Conservation (phyloP, 2,888 invertebrate genomes). For the Trissoscelio sp. region DNA sequence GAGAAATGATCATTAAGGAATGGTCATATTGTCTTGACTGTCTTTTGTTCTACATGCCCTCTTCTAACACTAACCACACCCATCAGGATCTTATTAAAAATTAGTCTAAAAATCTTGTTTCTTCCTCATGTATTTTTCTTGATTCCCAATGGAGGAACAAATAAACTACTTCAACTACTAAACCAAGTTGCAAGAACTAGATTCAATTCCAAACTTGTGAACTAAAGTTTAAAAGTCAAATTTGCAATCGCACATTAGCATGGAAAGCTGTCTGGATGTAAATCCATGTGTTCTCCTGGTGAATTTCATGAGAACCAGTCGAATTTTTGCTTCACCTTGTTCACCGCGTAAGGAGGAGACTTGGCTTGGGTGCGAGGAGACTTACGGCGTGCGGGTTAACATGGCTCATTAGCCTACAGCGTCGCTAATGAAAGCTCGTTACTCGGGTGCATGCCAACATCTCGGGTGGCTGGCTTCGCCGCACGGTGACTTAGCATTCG, state of each 20-base stretch:
- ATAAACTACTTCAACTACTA: too few species aligned
- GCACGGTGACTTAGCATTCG: slow-evolving; percentile 75
- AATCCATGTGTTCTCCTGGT: slow-evolving; percentile 4
- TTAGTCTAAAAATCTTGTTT: too few species aligned
- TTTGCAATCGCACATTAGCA: neutral
- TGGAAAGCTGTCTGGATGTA: slow-evolving; percentile 4
- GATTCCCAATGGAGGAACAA: too few species aligned
- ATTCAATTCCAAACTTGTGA: too few species aligned
- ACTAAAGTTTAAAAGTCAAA: neutral
- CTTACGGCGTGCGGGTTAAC: slow-evolving; percentile 73
- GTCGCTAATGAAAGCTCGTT: slow-evolving; percentile 83
- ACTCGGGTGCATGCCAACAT: slow-evolving; percentile 78
- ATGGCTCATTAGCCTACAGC: slow-evolving; percentile 83
- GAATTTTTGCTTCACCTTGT: slow-evolving; percentile 60
- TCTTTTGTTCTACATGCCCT: too few species aligned
- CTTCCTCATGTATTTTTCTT: too few species aligned
- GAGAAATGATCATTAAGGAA: too few species aligned
- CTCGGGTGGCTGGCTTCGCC: slow-evolving; percentile 74
- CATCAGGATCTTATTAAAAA: too few species aligned
- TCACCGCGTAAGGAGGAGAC: slow-evolving; percentile 62
- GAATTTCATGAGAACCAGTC: slow-evolving; percentile 58
- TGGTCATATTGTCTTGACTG: too few species aligned
- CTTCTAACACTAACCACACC: too few species aligned
- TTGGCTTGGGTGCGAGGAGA: slow-evolving; percentile 55
- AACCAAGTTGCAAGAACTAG: too few species aligned